phyloP scores from a whole-genome alignment of 2,888 invertebrate species.

The Callyntrura guangdongensis region DNA sequence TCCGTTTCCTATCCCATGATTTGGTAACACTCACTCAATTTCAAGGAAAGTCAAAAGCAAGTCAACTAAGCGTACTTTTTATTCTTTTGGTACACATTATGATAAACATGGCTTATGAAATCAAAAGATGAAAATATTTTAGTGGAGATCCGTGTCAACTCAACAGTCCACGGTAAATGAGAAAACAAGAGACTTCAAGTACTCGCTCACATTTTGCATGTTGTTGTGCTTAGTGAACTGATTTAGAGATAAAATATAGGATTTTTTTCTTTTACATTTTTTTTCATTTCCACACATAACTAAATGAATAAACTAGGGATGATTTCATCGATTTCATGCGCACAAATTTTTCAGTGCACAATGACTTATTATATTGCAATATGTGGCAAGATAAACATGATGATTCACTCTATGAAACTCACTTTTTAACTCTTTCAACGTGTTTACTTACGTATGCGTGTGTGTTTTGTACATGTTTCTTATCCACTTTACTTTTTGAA shows the following conservation, averaged over 20 bases:
- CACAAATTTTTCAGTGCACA: neutral
- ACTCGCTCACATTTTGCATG: neutral
- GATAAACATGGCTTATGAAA: constrained; percentile 6
- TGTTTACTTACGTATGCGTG: neutral
- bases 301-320: neutral
- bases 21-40: neutral
- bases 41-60: neutral
- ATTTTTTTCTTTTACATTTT: neutral
- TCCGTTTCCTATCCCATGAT: constrained; percentile 21
- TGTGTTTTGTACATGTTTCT: neutral
- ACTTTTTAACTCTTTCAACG: constrained; percentile 18
- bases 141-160: neutral
- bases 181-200: neutral
- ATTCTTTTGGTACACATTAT: neutral
- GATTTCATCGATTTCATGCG: constrained; percentile 10
- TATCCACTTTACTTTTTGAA: neutral
- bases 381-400: neutral
- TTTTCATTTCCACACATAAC: neutral
- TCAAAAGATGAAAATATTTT: neutral
- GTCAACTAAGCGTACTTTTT: neutral
- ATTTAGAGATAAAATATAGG: neutral
- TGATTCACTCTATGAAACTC: constrained; percentile 32
- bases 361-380: neutral
- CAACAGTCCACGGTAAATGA: neutral
- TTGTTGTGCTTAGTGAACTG: neutral